A percentile compares a stretch with the other conserved stretches of the same genome.
phyloP scores from a whole-genome alignment of 2,113 vertebrate species.

The Laterallus jamaicensis region DNA sequence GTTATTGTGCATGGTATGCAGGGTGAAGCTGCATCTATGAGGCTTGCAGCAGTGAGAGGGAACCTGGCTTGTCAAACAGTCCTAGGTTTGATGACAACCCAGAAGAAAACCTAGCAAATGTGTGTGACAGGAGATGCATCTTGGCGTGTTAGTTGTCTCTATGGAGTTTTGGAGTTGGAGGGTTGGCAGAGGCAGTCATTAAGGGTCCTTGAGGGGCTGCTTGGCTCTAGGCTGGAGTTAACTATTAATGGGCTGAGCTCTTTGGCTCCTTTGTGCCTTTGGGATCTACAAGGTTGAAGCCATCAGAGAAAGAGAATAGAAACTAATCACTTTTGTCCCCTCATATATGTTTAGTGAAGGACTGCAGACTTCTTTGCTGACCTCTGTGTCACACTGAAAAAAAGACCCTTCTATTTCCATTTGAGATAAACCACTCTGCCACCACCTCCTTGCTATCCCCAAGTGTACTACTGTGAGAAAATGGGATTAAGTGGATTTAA shows the following conservation, averaged over 20 bases:
- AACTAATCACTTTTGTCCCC: slow-evolving; percentile 62
- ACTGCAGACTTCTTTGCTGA: slow-evolving; percentile 57
- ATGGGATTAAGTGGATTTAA: slow-evolving; percentile 62
- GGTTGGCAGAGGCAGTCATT: background rate
- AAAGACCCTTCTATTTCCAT: slow-evolving; percentile 23
- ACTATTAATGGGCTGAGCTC: slow-evolving; percentile 54
- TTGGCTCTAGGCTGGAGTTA: slow-evolving; percentile 42
- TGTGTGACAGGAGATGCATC: slow-evolving; percentile 6
- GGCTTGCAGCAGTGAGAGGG: background rate
- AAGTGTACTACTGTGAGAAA: slow-evolving; percentile 42
- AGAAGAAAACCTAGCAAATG: background rate
- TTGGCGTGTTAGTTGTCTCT: slow-evolving; percentile 3
- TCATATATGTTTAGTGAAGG: slow-evolving; percentile 23
- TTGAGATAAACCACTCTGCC: slow-evolving; percentile 37
- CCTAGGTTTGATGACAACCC: background rate
- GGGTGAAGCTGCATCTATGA: background rate
- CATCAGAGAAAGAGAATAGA: slow-evolving; percentile 55
- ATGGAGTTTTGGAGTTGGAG: slow-evolving; percentile 19
- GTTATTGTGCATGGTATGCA: background rate
- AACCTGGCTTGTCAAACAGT: background rate
- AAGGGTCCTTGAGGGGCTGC: slow-evolving; percentile 19
- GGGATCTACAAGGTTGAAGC: slow-evolving; percentile 7
- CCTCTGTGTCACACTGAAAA: slow-evolving; percentile 57
- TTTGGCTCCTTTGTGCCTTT: slow-evolving; percentile 60
- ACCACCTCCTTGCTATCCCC: background rate